Conservation (phyloP, 2,888 invertebrate genomes). For the Andrena camellia region DNA sequence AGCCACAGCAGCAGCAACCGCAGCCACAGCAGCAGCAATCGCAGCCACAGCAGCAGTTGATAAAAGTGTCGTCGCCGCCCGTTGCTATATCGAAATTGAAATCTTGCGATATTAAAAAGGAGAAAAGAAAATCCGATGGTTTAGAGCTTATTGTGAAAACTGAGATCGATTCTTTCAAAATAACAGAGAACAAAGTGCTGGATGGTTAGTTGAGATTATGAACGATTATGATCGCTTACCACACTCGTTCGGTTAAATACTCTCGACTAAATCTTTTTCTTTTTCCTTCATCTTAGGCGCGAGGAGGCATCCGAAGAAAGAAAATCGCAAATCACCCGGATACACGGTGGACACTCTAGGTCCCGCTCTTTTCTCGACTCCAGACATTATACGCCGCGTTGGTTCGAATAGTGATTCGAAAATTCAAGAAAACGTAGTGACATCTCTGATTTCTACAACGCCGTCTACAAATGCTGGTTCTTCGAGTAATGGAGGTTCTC, state of each 20-base stretch:
- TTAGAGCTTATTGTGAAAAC: slow-evolving; percentile 63
- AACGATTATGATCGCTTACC: neutral
- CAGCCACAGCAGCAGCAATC: neutral
- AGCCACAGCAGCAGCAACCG: neutral
- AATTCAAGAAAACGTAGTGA: slow-evolving; percentile 77
- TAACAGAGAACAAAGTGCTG: slow-evolving; percentile 62
- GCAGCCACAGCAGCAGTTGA: slow-evolving; percentile 22
- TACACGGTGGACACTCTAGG: slow-evolving; percentile 86
- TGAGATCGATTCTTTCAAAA: slow-evolving; percentile 69
- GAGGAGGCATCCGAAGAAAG: slow-evolving; percentile 81
- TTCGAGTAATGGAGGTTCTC: neutral
- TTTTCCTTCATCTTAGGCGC: slow-evolving; percentile 67
- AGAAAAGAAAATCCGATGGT: slow-evolving; percentile 77
- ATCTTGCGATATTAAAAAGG: slow-evolving; percentile 78
- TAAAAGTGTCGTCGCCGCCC: slow-evolving; percentile 52
- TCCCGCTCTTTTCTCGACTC: slow-evolving; percentile 91
- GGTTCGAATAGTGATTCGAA: slow-evolving; percentile 86
- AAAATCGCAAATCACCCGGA: slow-evolving; percentile 87
- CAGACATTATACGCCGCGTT: slow-evolving; percentile 91
- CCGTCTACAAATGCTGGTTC: slow-evolving; percentile 70
- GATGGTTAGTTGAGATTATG: slow-evolving; percentile 61
- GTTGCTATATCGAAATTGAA: slow-evolving; percentile 78
- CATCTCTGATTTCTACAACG: slow-evolving; percentile 74
- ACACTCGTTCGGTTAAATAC: neutral
- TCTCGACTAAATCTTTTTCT: neutral